Evolutionary conservation across 2,888 invertebrate genomes (phyloP), one percentile per base, ranked within the genome.

Genomic region (Liposcelis brunnea): DNA sequence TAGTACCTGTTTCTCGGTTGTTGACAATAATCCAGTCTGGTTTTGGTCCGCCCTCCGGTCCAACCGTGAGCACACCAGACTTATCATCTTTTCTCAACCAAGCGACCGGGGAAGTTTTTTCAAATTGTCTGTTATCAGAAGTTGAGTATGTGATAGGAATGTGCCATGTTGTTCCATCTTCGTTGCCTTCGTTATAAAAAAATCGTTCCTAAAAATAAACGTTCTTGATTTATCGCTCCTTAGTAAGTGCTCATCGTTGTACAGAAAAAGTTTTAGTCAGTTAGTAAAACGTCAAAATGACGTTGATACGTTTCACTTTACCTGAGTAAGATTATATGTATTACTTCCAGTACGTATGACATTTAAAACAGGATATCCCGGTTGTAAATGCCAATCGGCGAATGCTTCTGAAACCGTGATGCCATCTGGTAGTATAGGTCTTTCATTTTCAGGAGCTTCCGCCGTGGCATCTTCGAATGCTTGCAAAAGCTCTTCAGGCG

Each of bases 1-100:
- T 36, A 46, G 55, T 54, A 74, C 75, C 74, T 47, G 71, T 72
- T 56, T 75, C 71, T 51, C 76, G 72, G 42, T 71, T 69, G 53
- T 80, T 80, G 14, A 77, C 54, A 38, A 80, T 68, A 47, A 70
- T 64, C 77, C 78, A 79, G 0, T 65, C 59, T 36, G 53, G 49
- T 14, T 45, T 15, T 35, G 4, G 44, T 1, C 64, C 60, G 0
- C 57, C 42, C 0, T 59, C 50, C 0, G 62, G 47, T 10, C 58
- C 60, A 10, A n/a, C 6, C 4, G 40, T 19, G 16, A 40, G 6
- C 10, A 6, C n/a, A n/a, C n/a, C n/a, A n/a, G 10, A 11, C n/a
- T 10, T 32, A n/a, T 32, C n/a, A n/a, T 32, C n/a, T n/a, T 32
- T 61, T 14, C 46, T n/a, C n/a, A n/a, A n/a, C 76, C 75, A 77